phyloP scores from a whole-genome alignment of 2,888 invertebrate species.

The Drosophila vallismaia region DNA sequence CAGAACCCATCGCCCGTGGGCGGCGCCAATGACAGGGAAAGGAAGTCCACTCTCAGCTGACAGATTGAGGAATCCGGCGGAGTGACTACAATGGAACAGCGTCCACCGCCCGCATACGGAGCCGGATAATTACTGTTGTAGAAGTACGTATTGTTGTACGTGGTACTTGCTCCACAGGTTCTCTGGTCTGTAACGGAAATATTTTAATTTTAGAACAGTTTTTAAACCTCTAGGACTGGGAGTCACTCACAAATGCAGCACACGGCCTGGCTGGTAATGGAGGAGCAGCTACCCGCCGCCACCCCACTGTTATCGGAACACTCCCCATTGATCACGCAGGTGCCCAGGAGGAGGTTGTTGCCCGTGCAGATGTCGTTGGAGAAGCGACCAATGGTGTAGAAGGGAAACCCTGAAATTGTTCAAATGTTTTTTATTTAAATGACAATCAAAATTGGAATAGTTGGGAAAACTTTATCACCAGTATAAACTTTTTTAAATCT shows the following conservation, averaged over 20 bases:
- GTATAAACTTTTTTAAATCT: neutral
- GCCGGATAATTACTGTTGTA: slow-evolving; percentile 91
- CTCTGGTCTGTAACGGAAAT: slow-evolving; percentile 86
- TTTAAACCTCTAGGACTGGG: neutral
- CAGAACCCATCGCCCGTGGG: slow-evolving; percentile 90
- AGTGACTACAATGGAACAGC: slow-evolving; percentile 89
- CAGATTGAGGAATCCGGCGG: slow-evolving; percentile 86
- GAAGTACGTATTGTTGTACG: slow-evolving; percentile 93
- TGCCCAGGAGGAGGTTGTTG: slow-evolving; percentile 88
- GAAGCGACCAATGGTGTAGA: slow-evolving; percentile 91
- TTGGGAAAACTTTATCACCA: neutral
- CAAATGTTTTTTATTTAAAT: neutral
- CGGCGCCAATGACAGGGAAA: slow-evolving; percentile 89
- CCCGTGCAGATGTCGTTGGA: slow-evolving; percentile 89
- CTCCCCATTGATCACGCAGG: slow-evolving; percentile 91
- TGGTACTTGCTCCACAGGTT: slow-evolving; percentile 89
- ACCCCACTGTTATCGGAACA: slow-evolving; percentile 89
- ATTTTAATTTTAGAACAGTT: neutral
- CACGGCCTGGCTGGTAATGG: slow-evolving; percentile 87
- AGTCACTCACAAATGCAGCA: slow-evolving; percentile 91
- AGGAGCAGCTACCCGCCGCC: slow-evolving; percentile 89
- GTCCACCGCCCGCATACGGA: slow-evolving; percentile 87
- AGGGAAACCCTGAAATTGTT: slow-evolving; percentile 86
- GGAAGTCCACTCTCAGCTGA: slow-evolving; percentile 91
- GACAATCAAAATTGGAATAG: neutral